phyloP scores from a whole-genome alignment of 1,140 invertebrate species.

The Lanistes nyassanus region DNA sequence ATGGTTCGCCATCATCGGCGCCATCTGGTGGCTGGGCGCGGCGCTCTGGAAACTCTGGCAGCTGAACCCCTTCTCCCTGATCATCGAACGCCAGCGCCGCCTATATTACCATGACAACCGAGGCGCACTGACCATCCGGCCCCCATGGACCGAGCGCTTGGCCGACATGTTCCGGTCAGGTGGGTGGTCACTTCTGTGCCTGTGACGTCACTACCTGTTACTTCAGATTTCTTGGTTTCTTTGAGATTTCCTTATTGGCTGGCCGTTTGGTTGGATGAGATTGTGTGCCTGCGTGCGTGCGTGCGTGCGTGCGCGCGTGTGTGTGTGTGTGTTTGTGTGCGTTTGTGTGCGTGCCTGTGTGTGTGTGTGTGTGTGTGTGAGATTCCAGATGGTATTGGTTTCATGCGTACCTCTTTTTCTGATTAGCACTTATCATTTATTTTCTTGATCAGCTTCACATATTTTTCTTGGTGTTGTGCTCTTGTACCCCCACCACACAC shows the following conservation, averaged over 20 bases:
- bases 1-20: slow-evolving; percentile 15
- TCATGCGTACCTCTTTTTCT: too few relatives aligned
- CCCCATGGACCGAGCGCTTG: slow-evolving; percentile 11
- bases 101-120: slow-evolving; percentile 13
- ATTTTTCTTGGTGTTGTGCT: too few relatives aligned
- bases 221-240: too few relatives aligned
- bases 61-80: slow-evolving; percentile 27
- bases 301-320: slow-evolving; percentile 13
- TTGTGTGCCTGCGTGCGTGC: background rate
- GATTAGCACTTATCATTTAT: too few relatives aligned
- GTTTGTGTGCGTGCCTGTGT: too few relatives aligned
- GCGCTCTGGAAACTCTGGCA: slow-evolving; percentile 18
- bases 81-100: slow-evolving; percentile 16
- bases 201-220: too few relatives aligned
- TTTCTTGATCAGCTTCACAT: too few relatives aligned
- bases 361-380: slow-evolving; percentile 11
- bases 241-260: too few relatives aligned
- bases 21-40: slow-evolving; percentile 20
- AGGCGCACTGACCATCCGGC: slow-evolving; percentile 13
- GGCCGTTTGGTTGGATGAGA: background rate
- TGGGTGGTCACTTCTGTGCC: background rate
- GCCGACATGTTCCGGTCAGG: slow-evolving; percentile 31
- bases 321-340: too few relatives aligned
- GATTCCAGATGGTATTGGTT: too few relatives aligned
- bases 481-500: too few relatives aligned